Percentiles rank a stretch among this genome's conserved stretches.
phyloP scores from a whole-genome alignment of 2,888 invertebrate genomes.

The Agrochola litura region DNA sequence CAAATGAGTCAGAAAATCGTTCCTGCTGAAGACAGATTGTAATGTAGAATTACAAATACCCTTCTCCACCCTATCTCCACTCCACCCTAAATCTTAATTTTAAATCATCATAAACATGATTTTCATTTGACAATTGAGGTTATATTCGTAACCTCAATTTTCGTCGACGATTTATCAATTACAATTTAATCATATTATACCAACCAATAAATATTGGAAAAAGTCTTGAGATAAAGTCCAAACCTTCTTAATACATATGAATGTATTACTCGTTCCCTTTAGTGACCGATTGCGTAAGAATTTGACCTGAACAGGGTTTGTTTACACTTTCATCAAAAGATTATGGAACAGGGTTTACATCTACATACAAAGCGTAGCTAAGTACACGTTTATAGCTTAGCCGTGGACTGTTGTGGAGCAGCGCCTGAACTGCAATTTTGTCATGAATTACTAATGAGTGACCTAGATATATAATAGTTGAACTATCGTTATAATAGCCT shows the following conservation, averaged over 20 bases:
- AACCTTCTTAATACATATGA: background rate
- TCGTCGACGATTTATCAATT: background rate
- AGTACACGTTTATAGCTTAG: background rate
- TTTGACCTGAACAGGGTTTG: background rate
- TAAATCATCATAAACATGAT: background rate
- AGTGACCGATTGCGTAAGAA: background rate
- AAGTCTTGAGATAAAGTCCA: background rate
- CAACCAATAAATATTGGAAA: background rate
- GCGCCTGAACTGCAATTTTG: background rate
- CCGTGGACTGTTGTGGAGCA: background rate
- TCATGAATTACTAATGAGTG: conserved; percentile 21
- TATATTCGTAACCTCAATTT: background rate
- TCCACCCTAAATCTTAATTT: background rate
- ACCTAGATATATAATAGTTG: conserved; percentile 11
- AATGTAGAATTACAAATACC: background rate
- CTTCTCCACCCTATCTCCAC: background rate
- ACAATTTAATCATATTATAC: background rate
- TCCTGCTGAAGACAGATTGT: background rate
- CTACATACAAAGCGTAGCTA: background rate
- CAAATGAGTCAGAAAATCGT: background rate
- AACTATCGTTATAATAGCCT: background rate
- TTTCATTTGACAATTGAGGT: background rate
- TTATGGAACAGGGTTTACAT: background rate
- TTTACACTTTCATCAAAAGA: background rate
- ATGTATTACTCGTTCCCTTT: background rate